Evolutionary conservation across 2,888 invertebrate genomes (phyloP).

Genomic region (Caenorhabditis sp.): DNA sequence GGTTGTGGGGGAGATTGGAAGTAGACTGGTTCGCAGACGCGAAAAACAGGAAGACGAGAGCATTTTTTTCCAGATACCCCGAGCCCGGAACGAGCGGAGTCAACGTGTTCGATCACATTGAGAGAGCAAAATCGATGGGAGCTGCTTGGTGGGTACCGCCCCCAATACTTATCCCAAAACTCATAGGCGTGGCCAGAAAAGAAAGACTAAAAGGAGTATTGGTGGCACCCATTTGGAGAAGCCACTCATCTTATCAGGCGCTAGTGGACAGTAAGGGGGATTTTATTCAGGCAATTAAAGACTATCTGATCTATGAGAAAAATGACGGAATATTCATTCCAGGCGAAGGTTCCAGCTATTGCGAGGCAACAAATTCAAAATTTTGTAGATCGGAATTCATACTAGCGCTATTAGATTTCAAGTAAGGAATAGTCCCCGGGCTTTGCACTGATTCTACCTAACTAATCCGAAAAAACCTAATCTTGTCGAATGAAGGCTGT

Average conservation of each 20-base stretch:
- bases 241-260: neutral
- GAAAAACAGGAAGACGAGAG: neutral
- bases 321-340: neutral
- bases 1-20: neutral
- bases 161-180: neutral
- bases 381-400: neutral
- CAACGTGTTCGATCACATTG: conserved; percentile 1
- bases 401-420: conserved; percentile 4
- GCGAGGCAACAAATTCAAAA: neutral
- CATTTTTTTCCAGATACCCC: neutral
- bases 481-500: no score
- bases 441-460: no score
- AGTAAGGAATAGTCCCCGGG: no score
- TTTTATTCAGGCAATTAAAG: neutral
- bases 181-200: neutral
- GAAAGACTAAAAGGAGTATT: neutral
- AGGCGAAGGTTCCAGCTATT: neutral
- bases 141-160: conserved; percentile 18
- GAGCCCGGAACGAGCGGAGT: neutral
- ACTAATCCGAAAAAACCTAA: no score
- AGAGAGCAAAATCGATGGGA: neutral
- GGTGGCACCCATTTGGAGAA: conserved; percentile 2
- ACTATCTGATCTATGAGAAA: neutral
- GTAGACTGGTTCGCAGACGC: conserved; percentile 4
- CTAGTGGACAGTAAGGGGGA: neutral